Conservation (phyloP, 2,113 vertebrate genomes). For the Phoxinus phoxinus region DNA sequence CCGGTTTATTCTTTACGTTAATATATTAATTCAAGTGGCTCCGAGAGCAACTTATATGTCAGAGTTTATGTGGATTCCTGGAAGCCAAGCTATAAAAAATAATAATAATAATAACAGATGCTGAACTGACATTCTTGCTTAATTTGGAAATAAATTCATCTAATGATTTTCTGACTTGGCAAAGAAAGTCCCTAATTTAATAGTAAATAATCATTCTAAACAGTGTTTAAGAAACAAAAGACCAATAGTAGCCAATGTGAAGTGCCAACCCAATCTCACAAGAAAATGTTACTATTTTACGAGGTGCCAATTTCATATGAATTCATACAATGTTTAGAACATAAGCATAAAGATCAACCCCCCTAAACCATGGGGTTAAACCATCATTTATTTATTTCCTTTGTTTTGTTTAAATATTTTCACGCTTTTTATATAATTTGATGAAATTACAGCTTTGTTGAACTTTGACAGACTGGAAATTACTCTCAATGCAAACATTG, state of each 20-base stretch:
- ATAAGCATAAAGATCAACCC: too few species aligned
- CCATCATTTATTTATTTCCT: background rate
- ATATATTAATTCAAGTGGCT: constrained; percentile 31
- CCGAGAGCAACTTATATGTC: constrained; percentile 8
- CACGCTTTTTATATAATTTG: background rate
- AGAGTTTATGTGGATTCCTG: constrained; percentile 29
- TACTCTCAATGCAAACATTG: background rate
- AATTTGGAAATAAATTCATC: constrained; percentile 27
- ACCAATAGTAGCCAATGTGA: background rate
- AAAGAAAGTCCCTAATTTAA: constrained; percentile 27
- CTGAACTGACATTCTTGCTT: constrained; percentile 33
- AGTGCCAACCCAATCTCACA: background rate
- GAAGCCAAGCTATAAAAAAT: constrained; percentile 33
- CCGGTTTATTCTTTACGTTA: constrained; percentile 2
- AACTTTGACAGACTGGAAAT: background rate
- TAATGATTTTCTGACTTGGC: constrained; percentile 23
- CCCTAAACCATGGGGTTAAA: too few species aligned
- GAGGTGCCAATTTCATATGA: background rate
- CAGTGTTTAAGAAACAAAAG: background rate
- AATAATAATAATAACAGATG: constrained; percentile 23
- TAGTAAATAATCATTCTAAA: constrained; percentile 22
- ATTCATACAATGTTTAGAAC: background rate
- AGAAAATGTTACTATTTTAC: background rate
- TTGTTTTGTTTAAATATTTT: background rate
- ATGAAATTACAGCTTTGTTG: background rate